A percentile compares a stretch with the other conserved stretches of the same genome.
phyloP scores from a whole-genome alignment of 2,113 vertebrate genomes.

The Drymodes brunneopygia region DNA sequence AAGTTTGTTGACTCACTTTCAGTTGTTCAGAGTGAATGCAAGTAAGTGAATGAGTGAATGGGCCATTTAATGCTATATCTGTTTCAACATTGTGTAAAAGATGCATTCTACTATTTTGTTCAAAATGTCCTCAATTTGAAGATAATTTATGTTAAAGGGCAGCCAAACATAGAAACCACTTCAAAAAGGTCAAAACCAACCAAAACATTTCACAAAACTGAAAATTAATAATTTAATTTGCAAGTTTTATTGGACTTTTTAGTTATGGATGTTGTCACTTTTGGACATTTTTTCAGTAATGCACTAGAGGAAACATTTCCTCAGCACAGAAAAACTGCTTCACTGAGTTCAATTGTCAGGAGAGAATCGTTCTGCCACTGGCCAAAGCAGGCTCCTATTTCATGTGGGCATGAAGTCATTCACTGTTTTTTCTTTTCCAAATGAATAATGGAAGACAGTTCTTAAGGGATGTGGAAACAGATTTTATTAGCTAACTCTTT shows the following conservation, averaged over 20 bases:
- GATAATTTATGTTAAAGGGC: background rate
- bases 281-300: background rate
- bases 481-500: background rate
- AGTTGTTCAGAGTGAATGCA: background rate
- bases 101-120: background rate
- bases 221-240: background rate
- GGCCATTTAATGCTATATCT: background rate
- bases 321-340: background rate
- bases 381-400: background rate
- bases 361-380: background rate
- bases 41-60: background rate
- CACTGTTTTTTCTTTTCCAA: background rate
- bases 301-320: background rate
- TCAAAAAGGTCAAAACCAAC: background rate
- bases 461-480: background rate
- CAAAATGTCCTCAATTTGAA: background rate
- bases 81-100: background rate
- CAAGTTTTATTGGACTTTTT: background rate
- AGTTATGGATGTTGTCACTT: background rate
- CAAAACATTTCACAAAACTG: background rate
- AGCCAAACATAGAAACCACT: background rate
- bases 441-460: background rate
- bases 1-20: background rate
- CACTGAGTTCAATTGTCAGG: background rate
- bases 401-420: background rate